Conservation (phyloP, 2,888 invertebrate genomes). For the Cyrtodaria siliqua region DNA sequence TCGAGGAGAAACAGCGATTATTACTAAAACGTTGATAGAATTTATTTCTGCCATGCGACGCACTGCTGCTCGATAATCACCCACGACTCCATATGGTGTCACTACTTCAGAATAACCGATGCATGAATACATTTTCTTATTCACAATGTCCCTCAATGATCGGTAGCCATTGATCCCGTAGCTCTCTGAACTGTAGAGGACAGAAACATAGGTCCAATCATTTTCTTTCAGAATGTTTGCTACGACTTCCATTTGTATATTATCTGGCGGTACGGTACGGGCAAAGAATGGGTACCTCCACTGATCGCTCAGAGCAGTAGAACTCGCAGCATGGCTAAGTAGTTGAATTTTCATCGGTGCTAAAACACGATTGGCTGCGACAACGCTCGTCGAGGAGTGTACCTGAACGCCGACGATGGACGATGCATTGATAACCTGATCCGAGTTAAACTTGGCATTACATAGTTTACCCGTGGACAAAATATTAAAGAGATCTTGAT, state of each 20-base stretch:
- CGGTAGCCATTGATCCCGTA: conserved; percentile 60
- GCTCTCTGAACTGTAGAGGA: conserved; percentile 74
- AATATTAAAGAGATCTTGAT: conserved; percentile 81
- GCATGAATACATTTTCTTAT: conserved; percentile 58
- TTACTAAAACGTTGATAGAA: conserved; percentile 79
- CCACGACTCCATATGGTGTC: conserved; percentile 45
- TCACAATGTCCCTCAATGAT: conserved; percentile 39
- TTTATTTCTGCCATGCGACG: conserved; percentile 46
- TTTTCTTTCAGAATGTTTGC: conserved; percentile 81
- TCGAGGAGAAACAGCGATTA: conserved; percentile 74
- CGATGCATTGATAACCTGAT: conserved; percentile 58
- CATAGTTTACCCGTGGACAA: conserved; percentile 82
- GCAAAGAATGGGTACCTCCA: conserved; percentile 75
- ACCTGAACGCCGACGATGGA: conserved; percentile 82
- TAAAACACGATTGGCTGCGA: conserved; percentile 86
- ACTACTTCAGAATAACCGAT: conserved; percentile 60
- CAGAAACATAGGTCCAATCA: conserved; percentile 85
- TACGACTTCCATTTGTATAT: conserved; percentile 75
- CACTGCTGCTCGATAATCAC: conserved; percentile 61
- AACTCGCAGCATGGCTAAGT: conserved; percentile 77
- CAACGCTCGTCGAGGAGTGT: conserved; percentile 72
- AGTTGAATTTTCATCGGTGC: conserved; percentile 87
- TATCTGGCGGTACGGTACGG: conserved; percentile 77
- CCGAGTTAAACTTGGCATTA: conserved; percentile 68
- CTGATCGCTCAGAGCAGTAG: conserved; percentile 66